A percentile compares a stretch with the other conserved stretches of the same genome.
phyloP scores from a whole-genome alignment of 53 echinoderm and acorn worm species.

The Paracentrotus lividus region DNA sequence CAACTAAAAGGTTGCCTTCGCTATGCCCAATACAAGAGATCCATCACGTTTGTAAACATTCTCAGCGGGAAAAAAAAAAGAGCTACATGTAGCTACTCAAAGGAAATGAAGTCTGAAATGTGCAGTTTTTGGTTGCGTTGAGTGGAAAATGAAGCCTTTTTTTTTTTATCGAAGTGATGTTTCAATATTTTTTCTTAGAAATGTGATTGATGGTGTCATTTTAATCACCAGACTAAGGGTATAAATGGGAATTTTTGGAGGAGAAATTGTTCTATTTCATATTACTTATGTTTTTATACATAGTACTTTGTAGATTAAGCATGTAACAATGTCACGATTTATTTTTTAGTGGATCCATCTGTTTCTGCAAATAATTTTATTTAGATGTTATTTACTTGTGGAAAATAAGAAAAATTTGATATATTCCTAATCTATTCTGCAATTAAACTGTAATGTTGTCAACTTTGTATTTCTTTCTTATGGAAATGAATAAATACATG shows the following conservation, averaged over 20 bases:
- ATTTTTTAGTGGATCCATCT: too few species aligned
- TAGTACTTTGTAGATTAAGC: too few species aligned
- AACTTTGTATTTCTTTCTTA: too few species aligned
- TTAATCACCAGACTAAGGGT: background rate
- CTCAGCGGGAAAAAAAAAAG: background rate
- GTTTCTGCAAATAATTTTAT: too few species aligned
- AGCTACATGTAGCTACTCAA: background rate
- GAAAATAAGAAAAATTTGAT: too few species aligned
- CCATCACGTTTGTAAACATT: background rate
- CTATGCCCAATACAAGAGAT: background rate
- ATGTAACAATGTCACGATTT: too few species aligned
- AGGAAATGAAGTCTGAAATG: background rate
- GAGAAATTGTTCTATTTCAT: background rate
- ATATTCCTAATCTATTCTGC: too few species aligned
- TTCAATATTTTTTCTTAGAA: background rate
- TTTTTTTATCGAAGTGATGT: too few species aligned
- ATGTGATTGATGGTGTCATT: background rate
- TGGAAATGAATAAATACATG: too few species aligned
- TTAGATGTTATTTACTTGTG: too few species aligned
- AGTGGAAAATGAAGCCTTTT: background rate
- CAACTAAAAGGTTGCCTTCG: conserved; percentile 53
- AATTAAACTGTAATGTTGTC: too few species aligned
- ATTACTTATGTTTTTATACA: background rate
- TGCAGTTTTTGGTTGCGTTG: background rate
- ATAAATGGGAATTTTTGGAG: background rate